Conservation (phyloP, 2,113 vertebrate genomes). For the Nyctereutes procyonoides region DNA sequence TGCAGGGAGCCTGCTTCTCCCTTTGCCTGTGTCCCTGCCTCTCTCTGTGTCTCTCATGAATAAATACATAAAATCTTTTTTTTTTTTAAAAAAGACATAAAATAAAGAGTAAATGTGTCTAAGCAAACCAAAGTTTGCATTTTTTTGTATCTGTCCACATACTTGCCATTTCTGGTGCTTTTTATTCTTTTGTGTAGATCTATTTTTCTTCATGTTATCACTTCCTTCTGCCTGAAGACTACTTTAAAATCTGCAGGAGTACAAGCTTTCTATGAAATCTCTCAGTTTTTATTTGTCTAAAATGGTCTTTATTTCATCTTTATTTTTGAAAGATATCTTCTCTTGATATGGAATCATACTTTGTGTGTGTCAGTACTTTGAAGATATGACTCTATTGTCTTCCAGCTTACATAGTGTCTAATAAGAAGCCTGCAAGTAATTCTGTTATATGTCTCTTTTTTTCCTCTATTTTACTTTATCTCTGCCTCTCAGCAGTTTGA, state of each 20-base stretch:
- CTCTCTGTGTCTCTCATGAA: too few species aligned
- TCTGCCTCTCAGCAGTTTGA: background rate
- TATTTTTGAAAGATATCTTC: background rate
- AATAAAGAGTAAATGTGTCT: background rate
- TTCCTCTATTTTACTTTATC: background rate
- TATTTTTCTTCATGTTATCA: background rate
- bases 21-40: too few species aligned
- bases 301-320: background rate
- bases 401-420: background rate
- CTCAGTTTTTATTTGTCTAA: background rate
- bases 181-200: background rate
- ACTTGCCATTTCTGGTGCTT: background rate
- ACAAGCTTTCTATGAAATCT: background rate
- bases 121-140: background rate
- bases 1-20: too few species aligned
- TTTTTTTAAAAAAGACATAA: too few species aligned
- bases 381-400: background rate
- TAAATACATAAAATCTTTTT: too few species aligned
- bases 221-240: background rate
- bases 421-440: background rate
- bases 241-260: background rate
- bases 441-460: background rate
- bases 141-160: background rate
- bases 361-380: background rate
- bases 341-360: background rate